Percentiles rank a stretch among this genome's conserved stretches.
These are phyloP conservation scores for Meloe dianella DNA, from an alignment of 2,888 invertebrate genomes.

Conservation along the genomic window DNA sequence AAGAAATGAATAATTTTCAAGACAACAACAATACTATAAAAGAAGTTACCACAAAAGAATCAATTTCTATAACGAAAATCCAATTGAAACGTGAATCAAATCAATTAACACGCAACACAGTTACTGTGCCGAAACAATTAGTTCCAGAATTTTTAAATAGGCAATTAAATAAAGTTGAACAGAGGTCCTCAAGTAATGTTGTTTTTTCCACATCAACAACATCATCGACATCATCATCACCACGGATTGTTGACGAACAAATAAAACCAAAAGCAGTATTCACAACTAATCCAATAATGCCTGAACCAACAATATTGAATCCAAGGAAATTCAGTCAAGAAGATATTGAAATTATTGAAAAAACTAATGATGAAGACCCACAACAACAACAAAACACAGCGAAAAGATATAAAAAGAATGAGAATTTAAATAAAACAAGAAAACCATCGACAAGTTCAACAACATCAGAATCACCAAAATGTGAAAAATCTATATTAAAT, in stretches of 20 bases:
- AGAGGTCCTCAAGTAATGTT: slow-evolving; percentile 67
- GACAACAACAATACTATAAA: slow-evolving; percentile 40
- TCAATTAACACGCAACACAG: slow-evolving; percentile 53
- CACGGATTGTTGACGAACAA: slow-evolving; percentile 45
- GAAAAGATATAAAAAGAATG: slow-evolving; percentile 45
- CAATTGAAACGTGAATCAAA: slow-evolving; percentile 64
- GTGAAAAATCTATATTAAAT: slow-evolving; percentile 61
- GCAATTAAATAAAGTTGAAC: slow-evolving; percentile 73
- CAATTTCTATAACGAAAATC: slow-evolving; percentile 65
- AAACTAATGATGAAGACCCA: slow-evolving; percentile 44
- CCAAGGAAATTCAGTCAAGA: slow-evolving; percentile 50
- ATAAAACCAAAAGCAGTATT: slow-evolving; percentile 46
- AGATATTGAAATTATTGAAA: slow-evolving; percentile 58
- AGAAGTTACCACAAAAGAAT: slow-evolving; percentile 46
- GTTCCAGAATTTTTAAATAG: slow-evolving; percentile 75
- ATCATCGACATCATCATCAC: slow-evolving; percentile 48
- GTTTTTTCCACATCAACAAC: slow-evolving; percentile 65
- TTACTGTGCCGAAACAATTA: slow-evolving; percentile 51
- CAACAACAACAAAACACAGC: slow-evolving; percentile 32
- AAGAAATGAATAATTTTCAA: slow-evolving; percentile 19
- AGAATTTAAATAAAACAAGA: slow-evolving; percentile 36
- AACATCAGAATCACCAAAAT: slow-evolving; percentile 43
- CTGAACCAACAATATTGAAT: slow-evolving; percentile 26
- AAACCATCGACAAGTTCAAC: slow-evolving; percentile 47
- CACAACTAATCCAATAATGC: slow-evolving; percentile 32